Base-by-base conservation (phyloP, 2,797 vertebrate species). In the Anguilla anguilla region DNA sequence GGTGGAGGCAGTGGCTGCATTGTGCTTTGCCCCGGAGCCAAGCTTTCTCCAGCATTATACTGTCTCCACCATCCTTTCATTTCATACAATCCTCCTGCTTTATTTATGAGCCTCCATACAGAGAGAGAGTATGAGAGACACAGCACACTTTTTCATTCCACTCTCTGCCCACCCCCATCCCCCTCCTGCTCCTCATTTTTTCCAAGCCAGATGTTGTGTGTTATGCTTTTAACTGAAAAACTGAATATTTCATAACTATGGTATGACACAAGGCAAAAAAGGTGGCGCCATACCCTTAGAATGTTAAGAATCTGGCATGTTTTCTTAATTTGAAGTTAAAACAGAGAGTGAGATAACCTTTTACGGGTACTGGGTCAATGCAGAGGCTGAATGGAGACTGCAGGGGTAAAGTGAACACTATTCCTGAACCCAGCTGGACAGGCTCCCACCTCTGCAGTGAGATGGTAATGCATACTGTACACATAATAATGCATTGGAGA, bases 241-340 rank as follows among this genome's bases (percentile, higher is more conserved):
- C 84, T 96, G 59, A 96, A 96, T 96, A 95, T 96, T 96, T 96
- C 91, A 96, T 96, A 89, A 93, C 39, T 74, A 86, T 19, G 55
- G 25, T 67, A 87, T 90, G 83, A 89, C 90, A 90, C 90, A 84
- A 88, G 87, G 88, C 87, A 31, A 84, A 83, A 84, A 84, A 55
- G 46, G 81, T 59, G 53, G 17, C 2, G 4, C 13, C 53, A 35
- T 59, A 35, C 17, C 83, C 25, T 82, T 82, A 3, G 43, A 43
- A 77, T 43, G 46, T 22, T 46, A 81, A 81, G 35, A 22, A 81
- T 81, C 77, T 46, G 43, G 10, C 25, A 28, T 53, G 82, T 83
- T 83, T 83, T 53, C 57, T 84, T 84, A 15, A 84, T 84, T 6
- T 59, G 53, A 55, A 84, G 51, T 57, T 55, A 53, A 53, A 74